phyloP scores from a whole-genome alignment of 1,140 invertebrate species.

The Spodoptera frugiperda region DNA sequence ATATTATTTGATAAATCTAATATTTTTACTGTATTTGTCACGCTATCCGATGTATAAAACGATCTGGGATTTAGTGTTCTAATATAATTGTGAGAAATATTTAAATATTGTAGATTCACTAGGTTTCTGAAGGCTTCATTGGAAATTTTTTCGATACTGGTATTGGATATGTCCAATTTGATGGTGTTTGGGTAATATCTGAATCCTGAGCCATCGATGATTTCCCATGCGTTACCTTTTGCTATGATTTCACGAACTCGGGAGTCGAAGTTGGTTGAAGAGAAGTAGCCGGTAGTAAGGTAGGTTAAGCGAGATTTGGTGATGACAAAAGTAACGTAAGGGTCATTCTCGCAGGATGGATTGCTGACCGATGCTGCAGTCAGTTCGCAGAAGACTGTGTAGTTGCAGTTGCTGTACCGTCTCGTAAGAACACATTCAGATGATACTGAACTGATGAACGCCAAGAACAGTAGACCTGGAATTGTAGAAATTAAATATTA shows the following conservation, averaged over 20 bases:
- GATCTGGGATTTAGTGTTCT: constrained; percentile 54
- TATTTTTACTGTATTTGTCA: constrained; percentile 47
- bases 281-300: constrained; percentile 66
- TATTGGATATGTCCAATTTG: constrained; percentile 63
- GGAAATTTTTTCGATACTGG: constrained; percentile 61
- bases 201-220: constrained; percentile 57
- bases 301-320: constrained; percentile 48
- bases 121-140: constrained; percentile 62
- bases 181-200: constrained; percentile 65
- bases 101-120: constrained; percentile 55
- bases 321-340: constrained; percentile 67
- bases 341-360: constrained; percentile 54
- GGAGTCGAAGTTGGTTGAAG: constrained; percentile 74
- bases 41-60: constrained; percentile 53
- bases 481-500: background rate
- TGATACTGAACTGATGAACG: background rate
- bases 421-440: background rate
- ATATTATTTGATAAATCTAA: constrained; percentile 64
- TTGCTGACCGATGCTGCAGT: constrained; percentile 55
- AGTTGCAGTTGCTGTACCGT: constrained; percentile 48
- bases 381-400: constrained; percentile 61
- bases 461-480: constrained; percentile 4
- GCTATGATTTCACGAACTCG: constrained; percentile 65
- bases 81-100: constrained; percentile 69
- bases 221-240: constrained; percentile 59